phyloP scores from a whole-genome alignment of 2,797 vertebrate genomes.

The Melanotaenia trifasciata region DNA sequence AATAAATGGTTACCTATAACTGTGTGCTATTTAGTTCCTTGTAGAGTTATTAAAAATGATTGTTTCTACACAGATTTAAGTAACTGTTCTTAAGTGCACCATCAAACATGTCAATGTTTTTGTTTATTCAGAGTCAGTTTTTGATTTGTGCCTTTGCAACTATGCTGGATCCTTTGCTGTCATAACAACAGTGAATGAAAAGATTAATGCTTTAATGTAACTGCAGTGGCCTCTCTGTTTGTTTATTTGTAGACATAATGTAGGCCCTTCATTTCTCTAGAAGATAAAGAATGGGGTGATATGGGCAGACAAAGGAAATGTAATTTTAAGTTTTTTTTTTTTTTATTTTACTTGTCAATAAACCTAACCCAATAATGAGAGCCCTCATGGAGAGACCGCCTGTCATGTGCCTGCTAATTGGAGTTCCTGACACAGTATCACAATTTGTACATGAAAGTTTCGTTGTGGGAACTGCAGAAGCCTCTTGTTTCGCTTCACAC shows the following conservation, averaged over 20 bases:
- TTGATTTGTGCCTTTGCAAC: not conserved
- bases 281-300: not conserved
- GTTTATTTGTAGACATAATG: constrained; percentile 8
- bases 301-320: not conserved
- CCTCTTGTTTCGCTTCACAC: not conserved
- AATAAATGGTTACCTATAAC: not conserved
- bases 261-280: not conserved
- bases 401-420: not conserved
- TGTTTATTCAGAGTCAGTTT: not conserved
- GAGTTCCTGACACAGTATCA: not conserved
- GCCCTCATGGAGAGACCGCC: not conserved
- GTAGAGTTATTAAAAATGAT: not conserved
- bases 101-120: not conserved
- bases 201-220: not conserved
- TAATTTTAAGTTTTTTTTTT: not conserved
- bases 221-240: constrained; percentile 1
- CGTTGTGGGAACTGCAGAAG: not conserved
- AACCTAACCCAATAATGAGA: not conserved
- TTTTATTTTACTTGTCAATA: not conserved
- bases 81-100: not conserved
- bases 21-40: not conserved
- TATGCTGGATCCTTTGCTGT: not conserved
- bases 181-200: not conserved
- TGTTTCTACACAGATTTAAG: not conserved
- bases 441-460: not conserved